phyloP scores from a whole-genome alignment of 2,888 invertebrate species.

The Ptychoptera albimana region DNA sequence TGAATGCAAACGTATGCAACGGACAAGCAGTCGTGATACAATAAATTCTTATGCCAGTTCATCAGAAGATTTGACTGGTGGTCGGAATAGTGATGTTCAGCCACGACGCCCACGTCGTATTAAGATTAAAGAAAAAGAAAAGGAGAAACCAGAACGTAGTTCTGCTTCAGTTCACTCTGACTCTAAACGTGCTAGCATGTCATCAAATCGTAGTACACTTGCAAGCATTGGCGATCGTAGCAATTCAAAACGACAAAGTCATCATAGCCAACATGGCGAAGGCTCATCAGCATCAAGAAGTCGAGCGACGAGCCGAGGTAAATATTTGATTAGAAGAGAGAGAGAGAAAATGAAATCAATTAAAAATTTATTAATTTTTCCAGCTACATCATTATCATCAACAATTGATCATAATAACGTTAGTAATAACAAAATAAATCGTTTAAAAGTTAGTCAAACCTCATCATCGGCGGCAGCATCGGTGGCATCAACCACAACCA shows the following conservation, averaged over 20 bases:
- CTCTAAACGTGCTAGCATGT: conserved; percentile 3
- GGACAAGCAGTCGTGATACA: conserved; percentile 35
- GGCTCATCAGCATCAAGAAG: no score
- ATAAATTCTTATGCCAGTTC: conserved; percentile 34
- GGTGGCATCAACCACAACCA: no score
- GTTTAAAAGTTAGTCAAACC: no score
- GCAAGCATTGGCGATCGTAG: neutral
- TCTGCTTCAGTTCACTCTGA: conserved; percentile 1
- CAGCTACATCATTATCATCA: no score
- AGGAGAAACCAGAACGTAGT: conserved; percentile 2
- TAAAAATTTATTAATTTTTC: no score
- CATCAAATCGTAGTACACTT: neutral
- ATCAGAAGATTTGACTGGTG: conserved; percentile 32
- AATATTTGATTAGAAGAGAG: no score
- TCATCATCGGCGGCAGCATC: no score
- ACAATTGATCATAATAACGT: no score
- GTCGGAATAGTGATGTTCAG: conserved; percentile 17
- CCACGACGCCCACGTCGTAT: conserved; percentile 9
- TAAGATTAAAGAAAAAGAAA: conserved; percentile 9
- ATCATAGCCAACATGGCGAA: neutral
- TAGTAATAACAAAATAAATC: no score
- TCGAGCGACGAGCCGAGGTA: no score
- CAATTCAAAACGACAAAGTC: neutral
- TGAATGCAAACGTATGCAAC: conserved; percentile 23
- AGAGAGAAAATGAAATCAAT: no score